These are phyloP conservation scores for Cerastis rubricosa DNA, from an alignment of 2,888 invertebrate species.

Conservation along the genomic window DNA sequence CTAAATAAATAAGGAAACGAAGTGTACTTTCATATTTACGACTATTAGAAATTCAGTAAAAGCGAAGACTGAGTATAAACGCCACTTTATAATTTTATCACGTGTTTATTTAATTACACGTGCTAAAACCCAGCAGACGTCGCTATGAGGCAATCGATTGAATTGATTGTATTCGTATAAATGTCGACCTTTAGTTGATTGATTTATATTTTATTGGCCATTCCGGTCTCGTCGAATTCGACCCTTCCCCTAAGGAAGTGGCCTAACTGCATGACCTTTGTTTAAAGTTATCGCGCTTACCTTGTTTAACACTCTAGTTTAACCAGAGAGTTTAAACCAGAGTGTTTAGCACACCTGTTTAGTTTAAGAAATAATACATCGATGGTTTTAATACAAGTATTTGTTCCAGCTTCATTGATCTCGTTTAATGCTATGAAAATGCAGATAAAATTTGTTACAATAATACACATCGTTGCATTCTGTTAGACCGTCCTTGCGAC, in stretches of 20 bases:
- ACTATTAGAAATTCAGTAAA: slow-evolving; percentile 3
- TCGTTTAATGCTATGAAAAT: slow-evolving; percentile 13
- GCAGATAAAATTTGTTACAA: slow-evolving; percentile 18
- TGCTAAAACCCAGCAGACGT: not conserved
- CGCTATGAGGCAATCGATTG: slow-evolving; percentile 1
- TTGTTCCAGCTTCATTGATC: not conserved
- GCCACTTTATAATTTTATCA: not conserved
- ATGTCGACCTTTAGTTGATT: not conserved
- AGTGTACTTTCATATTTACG: slow-evolving; percentile 3
- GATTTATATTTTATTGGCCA: slow-evolving; percentile 24
- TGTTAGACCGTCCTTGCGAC: slow-evolving; percentile 20
- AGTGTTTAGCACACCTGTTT: not conserved
- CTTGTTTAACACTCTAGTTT: not conserved
- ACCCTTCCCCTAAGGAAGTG: slow-evolving; percentile 57
- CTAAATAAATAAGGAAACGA: not conserved
- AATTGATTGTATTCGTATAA: slow-evolving; percentile 7
- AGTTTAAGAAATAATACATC: not conserved
- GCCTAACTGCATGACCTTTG: slow-evolving; percentile 26
- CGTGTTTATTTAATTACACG: slow-evolving; percentile 5
- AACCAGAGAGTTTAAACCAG: not conserved
- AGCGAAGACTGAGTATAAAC: not conserved
- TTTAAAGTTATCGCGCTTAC: not conserved
- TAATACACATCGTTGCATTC: slow-evolving; percentile 29
- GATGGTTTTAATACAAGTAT: not conserved
- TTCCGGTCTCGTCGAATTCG: slow-evolving; percentile 24